Evolutionary conservation across 2,888 invertebrate species (phyloP), one percentile per base, ranked within the genome.

Genomic region (Drosophila leonis): DNA sequence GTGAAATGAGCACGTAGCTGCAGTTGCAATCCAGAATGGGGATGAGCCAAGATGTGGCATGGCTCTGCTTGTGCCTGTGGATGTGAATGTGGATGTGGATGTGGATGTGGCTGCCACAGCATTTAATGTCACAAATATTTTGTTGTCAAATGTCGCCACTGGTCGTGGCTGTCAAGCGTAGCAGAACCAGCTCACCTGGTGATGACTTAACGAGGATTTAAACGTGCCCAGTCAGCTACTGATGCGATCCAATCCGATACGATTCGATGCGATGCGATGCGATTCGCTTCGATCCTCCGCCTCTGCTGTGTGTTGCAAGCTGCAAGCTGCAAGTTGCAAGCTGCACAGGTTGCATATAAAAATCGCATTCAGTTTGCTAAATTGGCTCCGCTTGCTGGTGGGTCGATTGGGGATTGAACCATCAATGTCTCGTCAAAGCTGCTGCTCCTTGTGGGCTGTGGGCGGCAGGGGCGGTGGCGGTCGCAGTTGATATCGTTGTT

Each of bases 111-210:
- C 54, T 55, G 65, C 61, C 64, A 65, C 66, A 61, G 75, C 88
- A 79, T 82, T 86, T 86, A 86, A 86, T 83, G 86, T 86, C 86
- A 80, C 82, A 88, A 88, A 86, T 86, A 88, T 86, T 86, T 88
- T 88, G 84, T 86, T 86, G 85, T 88, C 88, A 86, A 88, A 83
- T 86, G 85, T 86, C 85, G 79, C 79, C 70, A 63, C 37, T 27
- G 57, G 49, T 49, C 60, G 78, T 79, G 76, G 76, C 73, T 78
- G 78, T 77, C 80, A 75, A 33, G 24, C 41, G 49, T 27, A 12
- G 13, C 24, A 63, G 60, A 74, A 59, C 69, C 74, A 77, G 71
- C 69, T 82, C 74, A 73, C 63, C 77, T 72, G 74, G 74, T 86
- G 88, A 88, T 83, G 85, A 82, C 83, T 85, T 86, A 86, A 86